Conservation (phyloP, 2,797 vertebrate species). For the Acrocephalus scirpaceus region DNA sequence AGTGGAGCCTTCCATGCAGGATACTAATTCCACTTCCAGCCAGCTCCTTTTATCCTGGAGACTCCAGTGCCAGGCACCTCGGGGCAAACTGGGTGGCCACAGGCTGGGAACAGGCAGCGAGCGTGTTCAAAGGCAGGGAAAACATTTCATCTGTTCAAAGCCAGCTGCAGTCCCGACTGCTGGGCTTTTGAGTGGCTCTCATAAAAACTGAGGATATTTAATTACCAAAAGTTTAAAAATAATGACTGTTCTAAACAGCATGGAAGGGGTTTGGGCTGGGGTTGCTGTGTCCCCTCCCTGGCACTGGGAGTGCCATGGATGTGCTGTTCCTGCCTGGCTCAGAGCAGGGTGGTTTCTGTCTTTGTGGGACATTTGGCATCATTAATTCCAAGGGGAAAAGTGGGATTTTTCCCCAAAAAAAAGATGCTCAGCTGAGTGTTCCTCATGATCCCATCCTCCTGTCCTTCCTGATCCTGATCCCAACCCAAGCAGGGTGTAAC, state of each 20-base stretch:
- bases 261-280: background rate
- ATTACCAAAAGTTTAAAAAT: background rate
- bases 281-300: background rate
- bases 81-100: slow-evolving; percentile 50
- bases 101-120: background rate
- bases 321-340: background rate
- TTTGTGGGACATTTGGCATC: background rate
- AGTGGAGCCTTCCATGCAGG: background rate
- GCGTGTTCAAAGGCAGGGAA: slow-evolving; percentile 16
- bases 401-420: background rate
- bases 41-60: slow-evolving; percentile 34
- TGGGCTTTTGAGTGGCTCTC: background rate
- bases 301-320: background rate
- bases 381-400: background rate
- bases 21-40: slow-evolving; percentile 20
- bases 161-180: background rate
- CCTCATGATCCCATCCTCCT: fast-evolving
- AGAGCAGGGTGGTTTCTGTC: background rate
- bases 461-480: background rate
- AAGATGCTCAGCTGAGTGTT: fast-evolving
- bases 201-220: background rate
- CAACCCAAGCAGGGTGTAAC: fast-evolving
- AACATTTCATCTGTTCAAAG: slow-evolving; percentile 34
- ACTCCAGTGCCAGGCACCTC: background rate
- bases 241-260: background rate